Conservation (phyloP, 1,140 invertebrate genomes). For the Rhyzopertha dominica region DNA sequence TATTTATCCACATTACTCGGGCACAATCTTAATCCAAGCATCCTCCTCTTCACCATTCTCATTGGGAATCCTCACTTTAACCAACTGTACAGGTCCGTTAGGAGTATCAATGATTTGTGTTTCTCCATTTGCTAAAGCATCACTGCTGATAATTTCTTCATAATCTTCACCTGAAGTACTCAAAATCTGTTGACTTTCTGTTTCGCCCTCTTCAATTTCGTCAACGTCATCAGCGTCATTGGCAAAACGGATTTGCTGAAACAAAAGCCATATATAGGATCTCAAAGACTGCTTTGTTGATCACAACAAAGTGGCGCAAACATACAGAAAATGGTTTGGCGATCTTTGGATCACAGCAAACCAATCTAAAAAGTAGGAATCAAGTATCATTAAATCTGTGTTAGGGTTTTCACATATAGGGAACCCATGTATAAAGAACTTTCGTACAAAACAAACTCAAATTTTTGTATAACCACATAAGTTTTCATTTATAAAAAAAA, state of each 20-base stretch:
- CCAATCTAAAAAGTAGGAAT: no score
- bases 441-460: no score
- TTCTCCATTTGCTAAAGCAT: constrained; percentile 40
- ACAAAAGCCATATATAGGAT: neutral
- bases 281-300: no score
- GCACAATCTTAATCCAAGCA: constrained; percentile 43
- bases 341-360: no score
- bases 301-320: no score
- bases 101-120: constrained; percentile 45
- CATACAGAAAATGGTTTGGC: no score
- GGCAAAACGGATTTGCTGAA: constrained; percentile 36
- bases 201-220: constrained; percentile 26
- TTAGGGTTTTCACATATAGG: no score
- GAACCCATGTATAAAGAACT: no score
- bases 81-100: constrained; percentile 47
- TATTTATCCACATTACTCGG: constrained; percentile 26
- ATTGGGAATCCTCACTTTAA: constrained; percentile 50
- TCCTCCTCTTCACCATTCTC: constrained; percentile 46
- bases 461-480: no score
- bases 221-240: constrained; percentile 28
- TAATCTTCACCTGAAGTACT: constrained; percentile 37
- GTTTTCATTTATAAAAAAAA: no score
- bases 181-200: constrained; percentile 34
- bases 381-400: no score
- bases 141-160: constrained; percentile 38